Conservation (phyloP, 2,888 invertebrate species). For the Pristionchus exspectatus region DNA sequence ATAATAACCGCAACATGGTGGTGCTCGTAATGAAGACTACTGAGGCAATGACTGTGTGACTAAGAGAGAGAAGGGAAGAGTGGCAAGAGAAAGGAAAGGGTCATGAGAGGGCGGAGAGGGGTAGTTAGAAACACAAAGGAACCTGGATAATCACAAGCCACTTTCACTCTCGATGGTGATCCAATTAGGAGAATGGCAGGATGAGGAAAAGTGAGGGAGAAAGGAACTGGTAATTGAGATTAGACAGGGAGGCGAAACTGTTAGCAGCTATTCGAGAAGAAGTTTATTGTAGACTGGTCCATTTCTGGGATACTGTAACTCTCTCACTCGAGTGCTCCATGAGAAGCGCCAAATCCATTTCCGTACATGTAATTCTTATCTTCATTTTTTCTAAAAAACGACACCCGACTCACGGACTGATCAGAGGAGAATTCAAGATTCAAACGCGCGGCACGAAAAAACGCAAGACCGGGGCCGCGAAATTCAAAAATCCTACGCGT, state of each 20-base stretch:
- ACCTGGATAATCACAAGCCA: constrained; percentile 31
- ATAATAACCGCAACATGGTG: constrained; percentile 15
- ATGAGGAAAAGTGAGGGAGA: neutral
- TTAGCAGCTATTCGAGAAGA: neutral
- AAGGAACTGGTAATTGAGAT: neutral
- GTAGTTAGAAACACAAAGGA: neutral
- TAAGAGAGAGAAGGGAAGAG: neutral
- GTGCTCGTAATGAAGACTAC: neutral
- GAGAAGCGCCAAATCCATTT: too few relatives aligned
- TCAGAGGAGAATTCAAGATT: too few relatives aligned
- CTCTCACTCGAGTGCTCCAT: neutral
- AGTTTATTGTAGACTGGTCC: neutral
- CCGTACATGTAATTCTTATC: too few relatives aligned
- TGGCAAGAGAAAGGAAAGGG: neutral
- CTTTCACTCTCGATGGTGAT: constrained; percentile 39
- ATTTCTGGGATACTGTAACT: neutral
- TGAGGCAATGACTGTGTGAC: constrained; percentile 4
- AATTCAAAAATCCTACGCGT: too few relatives aligned
- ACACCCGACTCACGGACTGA: too few relatives aligned
- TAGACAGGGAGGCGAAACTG: neutral
- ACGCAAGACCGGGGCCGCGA: too few relatives aligned
- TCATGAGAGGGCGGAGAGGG: constrained; percentile 25
- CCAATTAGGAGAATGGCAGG: constrained; percentile 42
- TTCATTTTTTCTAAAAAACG: too few relatives aligned
- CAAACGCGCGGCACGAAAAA: too few relatives aligned